Base-by-base conservation (phyloP, 2,113 vertebrate species). In the Paradoxurus hermaphroditus region DNA sequence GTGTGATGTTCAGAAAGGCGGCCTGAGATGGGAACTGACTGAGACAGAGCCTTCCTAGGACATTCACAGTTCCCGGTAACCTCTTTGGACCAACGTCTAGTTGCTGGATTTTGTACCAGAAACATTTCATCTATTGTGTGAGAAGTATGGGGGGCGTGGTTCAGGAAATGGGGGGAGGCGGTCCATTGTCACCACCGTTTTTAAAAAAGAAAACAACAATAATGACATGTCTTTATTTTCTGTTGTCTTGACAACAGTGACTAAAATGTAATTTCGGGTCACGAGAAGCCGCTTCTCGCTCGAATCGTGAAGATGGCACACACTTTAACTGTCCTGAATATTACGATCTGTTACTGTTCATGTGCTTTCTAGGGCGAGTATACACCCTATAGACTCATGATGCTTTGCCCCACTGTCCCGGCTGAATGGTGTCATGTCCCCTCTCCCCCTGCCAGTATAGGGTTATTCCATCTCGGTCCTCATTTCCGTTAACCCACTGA, bases 171-270 rank as follows among this genome's bases (percentile, higher is more conserved):
- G 36, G 85, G 65, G 72, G 77, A 78, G 72, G 39, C 82, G 18
- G n/a, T 78, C 63, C 51, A 67, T 75, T 36, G 53, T 95, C 62
- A 23, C 16, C 46, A 18, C 9, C n/a, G n/a, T 65, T 34, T 78
- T 78, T 11, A 19, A 46, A 46, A 63, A 44, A 63, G 31, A 29
- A 63, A 83, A 87, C 56, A 84, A 83, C 70, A 92, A 79, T 79
- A 59, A 56, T 85, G 62, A 89, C 36, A 79, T 88, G 79, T 56
- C 73, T 96, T 92, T 92, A 46, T 72, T 82, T 78, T 62, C 84
- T 77, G 23, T 89, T 73, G 63, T 87, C 56, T 91, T 75, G 23
- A 87, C 91, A 87, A 51, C 49, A 68, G 15, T 78, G 72, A 77
- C 27, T 70, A n/a, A 79, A 68, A 72, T 51, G 41, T 75, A 90